Evolutionary conservation across 2,113 vertebrate genomes (phyloP).

Genomic region (Rhombomys opimus): DNA sequence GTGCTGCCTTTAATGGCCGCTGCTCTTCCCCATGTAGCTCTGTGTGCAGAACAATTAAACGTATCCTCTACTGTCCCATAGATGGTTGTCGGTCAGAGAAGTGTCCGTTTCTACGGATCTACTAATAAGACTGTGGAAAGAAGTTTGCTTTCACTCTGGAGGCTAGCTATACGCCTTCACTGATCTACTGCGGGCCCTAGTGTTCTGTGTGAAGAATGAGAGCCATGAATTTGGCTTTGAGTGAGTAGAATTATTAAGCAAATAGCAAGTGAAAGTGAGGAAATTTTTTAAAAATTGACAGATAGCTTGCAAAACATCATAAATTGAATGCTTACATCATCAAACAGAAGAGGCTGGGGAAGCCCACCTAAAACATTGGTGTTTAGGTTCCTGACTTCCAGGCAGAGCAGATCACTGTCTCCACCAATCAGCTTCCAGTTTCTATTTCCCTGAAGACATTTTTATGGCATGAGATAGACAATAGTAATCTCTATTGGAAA

Average conservation of each 20-base stretch:
- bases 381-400: background rate
- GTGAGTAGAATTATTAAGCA: background rate
- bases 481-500: background rate
- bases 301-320: background rate
- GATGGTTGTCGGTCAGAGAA: background rate
- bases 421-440: no score
- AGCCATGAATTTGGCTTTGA: background rate
- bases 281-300: background rate
- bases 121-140: background rate
- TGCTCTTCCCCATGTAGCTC: constrained; percentile 13
- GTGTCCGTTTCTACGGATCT: background rate
- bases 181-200: background rate
- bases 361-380: no score
- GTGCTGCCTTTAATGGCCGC: background rate
- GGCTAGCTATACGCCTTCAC: background rate
- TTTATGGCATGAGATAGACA: background rate
- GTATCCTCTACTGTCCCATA: background rate
- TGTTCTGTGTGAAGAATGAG: background rate
- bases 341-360: background rate
- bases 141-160: background rate
- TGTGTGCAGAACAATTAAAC: background rate
- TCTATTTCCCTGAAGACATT: background rate
- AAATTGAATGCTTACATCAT: no score
- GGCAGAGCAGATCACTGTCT: background rate
- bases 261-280: background rate